Percentiles rank a stretch among this genome's conserved stretches.
Evolutionary conservation across 1,140 invertebrate species (phyloP).

Genomic region (Pemphigus obesinymphae): DNA sequence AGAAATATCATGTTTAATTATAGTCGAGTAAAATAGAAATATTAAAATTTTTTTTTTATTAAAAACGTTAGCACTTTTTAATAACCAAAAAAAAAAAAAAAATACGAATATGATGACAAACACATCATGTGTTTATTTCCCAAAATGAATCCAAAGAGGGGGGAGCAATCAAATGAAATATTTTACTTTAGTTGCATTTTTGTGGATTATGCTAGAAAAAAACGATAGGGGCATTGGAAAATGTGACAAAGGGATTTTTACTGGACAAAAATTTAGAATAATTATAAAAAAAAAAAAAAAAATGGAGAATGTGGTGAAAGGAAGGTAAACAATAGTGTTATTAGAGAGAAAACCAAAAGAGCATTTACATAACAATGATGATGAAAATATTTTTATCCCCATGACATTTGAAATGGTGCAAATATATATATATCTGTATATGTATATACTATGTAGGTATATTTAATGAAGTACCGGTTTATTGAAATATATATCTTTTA

Average conservation of each 20-base stretch:
- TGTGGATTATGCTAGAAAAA: neutral
- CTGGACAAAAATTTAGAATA: neutral
- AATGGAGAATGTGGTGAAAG: neutral
- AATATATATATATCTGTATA: too few relatives aligned
- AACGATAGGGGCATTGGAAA: neutral
- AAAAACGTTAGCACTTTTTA: neutral
- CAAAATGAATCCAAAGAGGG: neutral
- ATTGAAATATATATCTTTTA: neutral
- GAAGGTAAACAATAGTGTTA: slow-evolving; percentile 20
- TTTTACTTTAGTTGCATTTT: neutral
- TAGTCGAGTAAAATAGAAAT: too few relatives aligned
- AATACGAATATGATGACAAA: neutral
- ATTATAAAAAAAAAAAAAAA: neutral
- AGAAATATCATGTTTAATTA: too few relatives aligned
- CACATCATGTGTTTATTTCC: neutral
- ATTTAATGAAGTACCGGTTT: neutral
- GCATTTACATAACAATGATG: slow-evolving; percentile 16
- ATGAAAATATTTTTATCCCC: neutral
- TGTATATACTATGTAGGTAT: neutral
- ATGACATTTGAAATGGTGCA: neutral
- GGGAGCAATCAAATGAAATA: neutral
- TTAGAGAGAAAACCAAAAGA: slow-evolving; percentile 4
- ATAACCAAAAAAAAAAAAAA: neutral
- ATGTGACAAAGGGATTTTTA: neutral
- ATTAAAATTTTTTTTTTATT: neutral